Base-by-base conservation (phyloP, 2,888 invertebrate species). In the Microchrysa polita region DNA sequence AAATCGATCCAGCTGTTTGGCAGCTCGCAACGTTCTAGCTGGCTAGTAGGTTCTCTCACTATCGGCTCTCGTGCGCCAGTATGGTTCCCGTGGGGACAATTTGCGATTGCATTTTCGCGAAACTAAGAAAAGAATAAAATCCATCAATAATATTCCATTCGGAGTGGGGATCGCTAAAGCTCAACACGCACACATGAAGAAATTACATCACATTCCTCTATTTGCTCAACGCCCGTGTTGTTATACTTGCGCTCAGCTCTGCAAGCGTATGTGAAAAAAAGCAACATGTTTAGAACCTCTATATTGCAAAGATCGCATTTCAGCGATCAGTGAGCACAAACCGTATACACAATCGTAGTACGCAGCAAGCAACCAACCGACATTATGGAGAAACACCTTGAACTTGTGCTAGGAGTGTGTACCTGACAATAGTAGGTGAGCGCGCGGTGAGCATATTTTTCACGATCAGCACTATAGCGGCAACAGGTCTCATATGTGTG, bases 381-480 rank as follows among this genome's bases (percentile, higher is more conserved):
- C 57, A 69, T 40, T n/a, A 57, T 40, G 34, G 55, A 10, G 18
- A 23, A 27, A 40, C 40, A 69, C 69, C 69, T 69, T 69, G 69
- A 69, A 69, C 69, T 69, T 69, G 69, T 61, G 40, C 40, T 40
- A 34, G 4, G 27, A 34, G 27, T n/a, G 42, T 57, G 16, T 59
- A 69, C 55, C 69, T 69, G 69, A 2, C 4, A n/a, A n/a, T n/a
- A 34, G 57, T 57, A 55, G 69, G 69, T 55, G 57, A 67, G 67
- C 67, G 40, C 34, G n/a, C 10, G 7, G 5, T 10, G 48, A 67
- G 10, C 52, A 48, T 52, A 22, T 67, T n/a, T n/a, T n/a, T 44
- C 23, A 16, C 20, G 27, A 34, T 14, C 18, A 18, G 23, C 16
- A n/a, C 44, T 9, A 63, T 20, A 61, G n/a, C n/a, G 9, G 4